These are phyloP conservation scores for Pristionchus entomophagus DNA, from an alignment of 2,888 invertebrate genomes.

Conservation along the genomic window DNA sequence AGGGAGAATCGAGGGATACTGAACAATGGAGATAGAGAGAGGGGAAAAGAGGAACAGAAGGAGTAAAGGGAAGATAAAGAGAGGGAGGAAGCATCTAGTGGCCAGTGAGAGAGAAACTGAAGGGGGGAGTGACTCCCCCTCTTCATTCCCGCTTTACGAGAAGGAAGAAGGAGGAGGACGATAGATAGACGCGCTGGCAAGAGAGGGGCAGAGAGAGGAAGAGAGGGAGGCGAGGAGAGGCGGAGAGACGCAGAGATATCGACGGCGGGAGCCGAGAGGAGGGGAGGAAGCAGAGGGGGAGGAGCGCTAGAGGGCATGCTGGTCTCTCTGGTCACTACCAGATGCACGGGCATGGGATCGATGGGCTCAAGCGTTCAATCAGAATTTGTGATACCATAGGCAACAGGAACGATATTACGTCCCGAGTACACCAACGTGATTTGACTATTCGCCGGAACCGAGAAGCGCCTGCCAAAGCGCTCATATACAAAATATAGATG, in stretches of 20 bases:
- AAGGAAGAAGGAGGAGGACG: neutral
- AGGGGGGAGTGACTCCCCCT: too few species aligned
- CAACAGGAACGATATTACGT: neutral
- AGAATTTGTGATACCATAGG: neutral
- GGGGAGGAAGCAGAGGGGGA: neutral
- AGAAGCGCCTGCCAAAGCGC: too few species aligned
- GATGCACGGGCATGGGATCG: too few species aligned
- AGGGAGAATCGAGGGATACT: too few species aligned
- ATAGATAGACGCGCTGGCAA: neutral
- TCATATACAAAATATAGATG: too few species aligned
- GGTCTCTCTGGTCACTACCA: neutral
- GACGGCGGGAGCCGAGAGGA: neutral
- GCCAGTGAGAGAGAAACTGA: neutral
- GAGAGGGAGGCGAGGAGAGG: conserved; percentile 6
- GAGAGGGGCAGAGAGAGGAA: neutral
- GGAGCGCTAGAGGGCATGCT: neutral
- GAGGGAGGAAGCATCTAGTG: neutral
- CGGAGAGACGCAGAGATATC: neutral
- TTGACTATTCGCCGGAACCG: too few species aligned
- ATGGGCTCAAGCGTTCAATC: too few species aligned
- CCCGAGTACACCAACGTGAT: neutral
- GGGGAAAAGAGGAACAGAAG: too few species aligned
- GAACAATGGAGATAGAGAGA: too few species aligned
- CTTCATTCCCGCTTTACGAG: too few species aligned
- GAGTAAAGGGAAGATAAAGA: neutral